These are phyloP conservation scores for Aphis craccivora DNA, from an alignment of 1,140 invertebrate genomes.

Conservation along the genomic window DNA sequence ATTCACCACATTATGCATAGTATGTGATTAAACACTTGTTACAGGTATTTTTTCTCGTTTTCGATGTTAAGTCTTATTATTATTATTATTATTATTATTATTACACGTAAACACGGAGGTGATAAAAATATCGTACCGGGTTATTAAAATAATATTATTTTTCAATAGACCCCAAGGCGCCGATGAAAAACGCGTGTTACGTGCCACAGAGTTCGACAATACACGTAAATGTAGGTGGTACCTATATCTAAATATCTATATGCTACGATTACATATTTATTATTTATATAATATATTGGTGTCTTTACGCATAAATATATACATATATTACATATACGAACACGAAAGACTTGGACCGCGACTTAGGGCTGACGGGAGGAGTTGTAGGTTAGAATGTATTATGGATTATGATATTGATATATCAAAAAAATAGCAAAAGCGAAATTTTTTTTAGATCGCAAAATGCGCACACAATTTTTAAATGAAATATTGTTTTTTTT, in stretches of 20 bases:
- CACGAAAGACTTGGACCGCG: neutral
- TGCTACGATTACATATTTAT: neutral
- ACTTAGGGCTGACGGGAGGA: neutral
- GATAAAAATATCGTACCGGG: neutral
- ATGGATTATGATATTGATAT: neutral
- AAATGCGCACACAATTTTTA: neutral
- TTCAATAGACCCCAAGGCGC: conserved; percentile 3
- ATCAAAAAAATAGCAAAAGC: neutral
- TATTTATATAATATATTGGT: neutral
- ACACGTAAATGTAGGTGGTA: neutral
- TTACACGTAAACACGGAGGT: neutral
- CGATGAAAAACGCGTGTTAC: conserved; percentile 19
- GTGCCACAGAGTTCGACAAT: neutral
- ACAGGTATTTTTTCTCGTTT: neutral
- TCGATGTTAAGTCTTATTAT: neutral
- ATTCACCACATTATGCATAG: neutral
- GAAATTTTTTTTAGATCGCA: neutral
- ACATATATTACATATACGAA: neutral
- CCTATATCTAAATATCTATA: neutral
- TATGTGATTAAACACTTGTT: conserved; percentile 43
- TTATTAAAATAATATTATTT: conserved; percentile 33
- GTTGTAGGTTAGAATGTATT: neutral
- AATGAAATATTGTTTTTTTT: neutral
- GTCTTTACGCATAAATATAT: neutral
- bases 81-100: conserved; percentile 23